Evolutionary conservation across 2,888 invertebrate species (phyloP).

Genomic region (Vesta saturnalis): DNA sequence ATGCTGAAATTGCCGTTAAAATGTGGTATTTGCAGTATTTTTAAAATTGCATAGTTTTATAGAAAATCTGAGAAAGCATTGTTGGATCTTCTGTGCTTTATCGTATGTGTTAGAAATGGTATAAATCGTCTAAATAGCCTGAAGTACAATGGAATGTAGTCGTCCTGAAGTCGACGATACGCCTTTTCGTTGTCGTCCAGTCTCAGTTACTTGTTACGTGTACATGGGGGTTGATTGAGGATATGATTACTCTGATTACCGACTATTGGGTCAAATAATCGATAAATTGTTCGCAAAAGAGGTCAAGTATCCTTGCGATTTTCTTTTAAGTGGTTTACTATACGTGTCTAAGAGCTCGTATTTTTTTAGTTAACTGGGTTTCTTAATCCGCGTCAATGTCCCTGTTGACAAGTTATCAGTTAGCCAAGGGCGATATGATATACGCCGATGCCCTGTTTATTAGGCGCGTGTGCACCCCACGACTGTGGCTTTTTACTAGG

Average conservation of each 20-base stretch:
- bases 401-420: conserved; percentile 47
- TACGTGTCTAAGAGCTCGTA: conserved; percentile 44
- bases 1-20: too few species aligned
- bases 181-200: conserved; percentile 62
- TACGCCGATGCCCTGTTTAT: conserved; percentile 40
- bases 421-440: conserved; percentile 44
- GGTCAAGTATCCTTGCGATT: conserved; percentile 40
- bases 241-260: conserved; percentile 46
- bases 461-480: conserved; percentile 35
- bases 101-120: conserved; percentile 59
- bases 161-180: conserved; percentile 60
- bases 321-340: conserved; percentile 30
- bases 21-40: too few species aligned
- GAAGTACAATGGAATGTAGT: conserved; percentile 61
- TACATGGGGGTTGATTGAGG: conserved; percentile 44
- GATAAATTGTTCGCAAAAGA: conserved; percentile 39
- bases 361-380: conserved; percentile 41
- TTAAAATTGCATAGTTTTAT: conserved; percentile 13
- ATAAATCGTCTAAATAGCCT: conserved; percentile 63
- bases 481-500: conserved; percentile 40
- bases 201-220: conserved; percentile 49
- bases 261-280: conserved; percentile 44
- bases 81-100: conserved; percentile 28
- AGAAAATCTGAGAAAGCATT: conserved; percentile 27
- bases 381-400: conserved; percentile 29